Base-by-base conservation (phyloP, 2,888 invertebrate species). In the Nebria brevicollis region DNA sequence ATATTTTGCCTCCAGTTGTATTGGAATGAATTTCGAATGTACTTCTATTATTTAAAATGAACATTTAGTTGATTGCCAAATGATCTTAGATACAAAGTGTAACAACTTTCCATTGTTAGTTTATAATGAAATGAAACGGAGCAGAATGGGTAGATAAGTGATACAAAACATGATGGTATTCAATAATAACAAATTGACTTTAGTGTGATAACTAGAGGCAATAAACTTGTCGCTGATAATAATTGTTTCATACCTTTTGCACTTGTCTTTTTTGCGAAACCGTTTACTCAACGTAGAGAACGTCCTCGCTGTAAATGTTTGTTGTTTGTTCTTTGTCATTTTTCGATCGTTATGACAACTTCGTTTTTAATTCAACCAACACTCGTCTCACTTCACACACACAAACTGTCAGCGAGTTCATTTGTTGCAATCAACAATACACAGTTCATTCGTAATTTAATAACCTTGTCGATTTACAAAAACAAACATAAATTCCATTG, bases 241-340 rank as follows among this genome's bases (percentile, higher is more conserved):
- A n/a, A 64, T 68, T 74, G 7, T 65, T 54, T 25, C 68, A 85
- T 91, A 91, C 91, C 91, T 91, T 89, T 90, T 90, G 83, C 90
- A 87, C 84, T 90, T 89, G 85, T 91, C 90, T 87, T 90, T 90
- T 85, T 90, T 88, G 84, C 89, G 86, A 84, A 91, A 90, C 83
- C 90, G 89, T 82, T 90, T 88, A 85, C 91, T 91, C 83, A 91
- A 86, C 10, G 91, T 91, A 82, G 91, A 90, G 85, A 91, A 90
- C 75, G 91, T 89, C 84, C 90, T 88, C 75, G 91, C 86, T 11
- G 91, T 90, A 84, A 90, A 90, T 83, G 89, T 89, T 83, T 90
- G 90, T 85, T 91, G 91, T 86, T 90, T 90, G 86, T 90, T 88
- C 85, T 88, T 89, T 85, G 89, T 89, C 89, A 89, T 89, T 82